Evolutionary conservation across 1,140 invertebrate species (phyloP).

Genomic region (Ips typographus): DNA sequence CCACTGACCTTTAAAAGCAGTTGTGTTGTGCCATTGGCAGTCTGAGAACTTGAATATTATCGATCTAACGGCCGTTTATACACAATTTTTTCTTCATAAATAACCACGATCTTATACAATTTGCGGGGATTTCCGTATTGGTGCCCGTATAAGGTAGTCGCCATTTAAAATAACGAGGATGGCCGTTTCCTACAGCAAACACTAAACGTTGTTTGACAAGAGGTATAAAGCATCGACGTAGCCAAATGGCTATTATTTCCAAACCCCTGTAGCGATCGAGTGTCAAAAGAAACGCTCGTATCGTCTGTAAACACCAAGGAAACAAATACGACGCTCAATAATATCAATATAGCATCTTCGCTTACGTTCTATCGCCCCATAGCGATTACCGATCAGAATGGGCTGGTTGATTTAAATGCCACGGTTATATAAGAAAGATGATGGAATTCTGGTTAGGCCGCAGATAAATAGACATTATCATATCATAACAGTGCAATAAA

Average conservation of each 20-base stretch:
- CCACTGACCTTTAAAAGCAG: too few species aligned
- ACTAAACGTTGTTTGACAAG: constrained; percentile 4
- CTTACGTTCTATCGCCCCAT: background rate
- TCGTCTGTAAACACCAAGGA: constrained; percentile 15
- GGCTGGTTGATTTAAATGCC: too few species aligned
- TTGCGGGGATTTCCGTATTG: background rate
- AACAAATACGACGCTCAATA: constrained; percentile 11
- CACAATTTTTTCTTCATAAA: too few species aligned
- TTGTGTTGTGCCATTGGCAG: too few species aligned
- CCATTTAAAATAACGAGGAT: constrained; percentile 6
- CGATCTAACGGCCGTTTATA: too few species aligned
- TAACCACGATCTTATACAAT: too few species aligned
- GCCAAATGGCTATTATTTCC: constrained; percentile 6
- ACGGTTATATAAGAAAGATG: too few species aligned
- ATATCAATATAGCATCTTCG: constrained; percentile 11
- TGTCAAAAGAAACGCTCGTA: constrained; percentile 6
- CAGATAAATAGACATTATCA: too few species aligned
- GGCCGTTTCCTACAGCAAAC: constrained; percentile 2
- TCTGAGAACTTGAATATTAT: too few species aligned
- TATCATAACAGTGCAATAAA: too few species aligned
- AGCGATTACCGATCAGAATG: too few species aligned
- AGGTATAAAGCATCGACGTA: constrained; percentile 10
- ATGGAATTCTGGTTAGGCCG: too few species aligned
- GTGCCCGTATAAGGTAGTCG: constrained; percentile 6
- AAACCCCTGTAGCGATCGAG: constrained; percentile 6